Conservation (phyloP, 2,888 invertebrate genomes). For the Perizoma affinitatum region DNA sequence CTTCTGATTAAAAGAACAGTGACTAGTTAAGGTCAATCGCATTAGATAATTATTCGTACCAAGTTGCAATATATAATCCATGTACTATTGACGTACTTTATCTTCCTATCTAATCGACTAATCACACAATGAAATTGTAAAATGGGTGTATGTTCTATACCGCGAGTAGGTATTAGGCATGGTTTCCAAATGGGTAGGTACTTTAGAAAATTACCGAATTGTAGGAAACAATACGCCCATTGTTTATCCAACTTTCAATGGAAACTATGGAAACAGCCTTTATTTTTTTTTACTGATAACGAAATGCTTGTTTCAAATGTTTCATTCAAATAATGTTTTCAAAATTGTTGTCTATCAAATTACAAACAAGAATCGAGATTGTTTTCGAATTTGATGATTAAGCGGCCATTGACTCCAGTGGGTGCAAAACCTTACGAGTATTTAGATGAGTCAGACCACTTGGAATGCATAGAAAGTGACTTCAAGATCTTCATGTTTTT, state of each 20-base stretch:
- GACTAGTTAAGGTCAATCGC: slow-evolving; percentile 30
- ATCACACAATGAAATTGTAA: slow-evolving; percentile 27
- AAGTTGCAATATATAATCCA: slow-evolving; percentile 27
- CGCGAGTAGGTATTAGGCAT: not conserved
- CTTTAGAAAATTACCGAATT: slow-evolving; percentile 6
- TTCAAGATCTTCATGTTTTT: too few relatives aligned
- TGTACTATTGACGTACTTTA: slow-evolving; percentile 36
- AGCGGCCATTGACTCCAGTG: not conserved
- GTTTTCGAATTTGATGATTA: not conserved
- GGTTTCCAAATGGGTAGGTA: not conserved
- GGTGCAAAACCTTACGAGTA: not conserved
- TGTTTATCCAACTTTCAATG: slow-evolving; percentile 13
- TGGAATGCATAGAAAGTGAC: not conserved
- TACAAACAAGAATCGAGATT: not conserved
- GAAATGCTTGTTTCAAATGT: not conserved
- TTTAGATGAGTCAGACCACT: not conserved
- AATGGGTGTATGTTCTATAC: slow-evolving; percentile 11
- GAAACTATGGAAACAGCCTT: slow-evolving; percentile 2
- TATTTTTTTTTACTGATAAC: slow-evolving; percentile 5
- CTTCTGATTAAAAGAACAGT: slow-evolving; percentile 11
- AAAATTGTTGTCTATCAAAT: not conserved
- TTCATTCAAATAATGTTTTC: not conserved
- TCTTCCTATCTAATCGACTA: slow-evolving; percentile 35
- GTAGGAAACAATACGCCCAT: slow-evolving; percentile 8
- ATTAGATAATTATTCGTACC: slow-evolving; percentile 23